These are phyloP conservation scores for Dicaeum eximium DNA, from an alignment of 2,113 vertebrate genomes.

Conservation along the genomic window DNA sequence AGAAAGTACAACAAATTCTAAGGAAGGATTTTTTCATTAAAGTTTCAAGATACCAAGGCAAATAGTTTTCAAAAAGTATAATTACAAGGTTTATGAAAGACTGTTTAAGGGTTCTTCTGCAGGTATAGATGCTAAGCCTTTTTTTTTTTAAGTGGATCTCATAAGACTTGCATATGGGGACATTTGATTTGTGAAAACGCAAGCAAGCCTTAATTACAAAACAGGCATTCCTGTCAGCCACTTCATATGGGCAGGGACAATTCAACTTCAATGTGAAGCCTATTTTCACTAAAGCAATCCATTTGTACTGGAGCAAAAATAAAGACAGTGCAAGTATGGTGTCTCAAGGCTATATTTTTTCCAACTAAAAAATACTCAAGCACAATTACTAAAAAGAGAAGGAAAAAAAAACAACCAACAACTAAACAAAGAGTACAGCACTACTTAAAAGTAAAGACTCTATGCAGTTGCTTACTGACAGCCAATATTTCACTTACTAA, in stretches of 20 bases:
- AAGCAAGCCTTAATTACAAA: neutral
- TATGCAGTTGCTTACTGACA: neutral
- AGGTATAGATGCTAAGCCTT: neutral
- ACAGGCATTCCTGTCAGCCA: neutral
- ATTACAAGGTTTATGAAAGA: neutral
- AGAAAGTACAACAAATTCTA: neutral
- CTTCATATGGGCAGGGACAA: neutral
- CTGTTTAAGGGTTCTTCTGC: neutral
- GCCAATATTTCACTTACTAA: neutral
- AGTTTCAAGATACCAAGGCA: neutral
- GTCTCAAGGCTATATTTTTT: neutral
- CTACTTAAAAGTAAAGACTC: neutral
- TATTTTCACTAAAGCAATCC: neutral
- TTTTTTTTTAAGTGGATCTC: neutral
- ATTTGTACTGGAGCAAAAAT: neutral
- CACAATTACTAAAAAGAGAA: neutral
- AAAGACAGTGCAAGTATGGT: neutral
- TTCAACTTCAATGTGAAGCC: neutral
- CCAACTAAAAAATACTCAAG: neutral
- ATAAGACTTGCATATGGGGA: neutral
- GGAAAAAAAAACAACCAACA: neutral
- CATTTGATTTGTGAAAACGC: neutral
- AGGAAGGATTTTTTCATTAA: neutral
- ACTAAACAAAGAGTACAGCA: neutral
- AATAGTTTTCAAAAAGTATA: neutral